These are phyloP conservation scores for Pseudoatta argentina DNA, from an alignment of 1,140 invertebrate genomes.

Conservation along the genomic window DNA sequence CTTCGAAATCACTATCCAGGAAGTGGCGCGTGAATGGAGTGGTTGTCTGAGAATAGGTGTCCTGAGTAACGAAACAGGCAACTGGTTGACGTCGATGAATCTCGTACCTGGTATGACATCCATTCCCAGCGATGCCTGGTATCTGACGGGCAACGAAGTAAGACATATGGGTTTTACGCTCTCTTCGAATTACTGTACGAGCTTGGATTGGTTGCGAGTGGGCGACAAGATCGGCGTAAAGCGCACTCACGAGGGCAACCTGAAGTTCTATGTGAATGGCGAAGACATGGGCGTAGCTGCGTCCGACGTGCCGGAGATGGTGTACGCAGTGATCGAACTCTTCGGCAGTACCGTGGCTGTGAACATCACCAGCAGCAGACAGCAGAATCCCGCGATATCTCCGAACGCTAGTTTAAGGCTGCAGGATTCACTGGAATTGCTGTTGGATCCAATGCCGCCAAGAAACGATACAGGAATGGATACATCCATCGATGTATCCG, in stretches of 20 bases:
- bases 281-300: constrained; percentile 95
- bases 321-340: constrained; percentile 92
- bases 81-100: constrained; percentile 89
- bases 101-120: constrained; percentile 88
- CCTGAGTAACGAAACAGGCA: constrained; percentile 80
- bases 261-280: constrained; percentile 91
- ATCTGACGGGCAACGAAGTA: constrained; percentile 90
- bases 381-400: constrained; percentile 85
- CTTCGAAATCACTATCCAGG: constrained; percentile 90
- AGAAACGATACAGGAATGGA: constrained; percentile 84
- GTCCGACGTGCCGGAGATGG: constrained; percentile 91
- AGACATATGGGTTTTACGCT: constrained; percentile 88
- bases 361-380: constrained; percentile 88
- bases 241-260: constrained; percentile 87
- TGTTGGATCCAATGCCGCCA: constrained; percentile 87
- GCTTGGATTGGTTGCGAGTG: constrained; percentile 92
- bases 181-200: constrained; percentile 90
- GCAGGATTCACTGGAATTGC: constrained; percentile 89
- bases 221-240: constrained; percentile 91
- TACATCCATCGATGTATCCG: constrained; percentile 83
- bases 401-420: constrained; percentile 88
- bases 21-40: constrained; percentile 89
- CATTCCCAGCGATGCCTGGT: constrained; percentile 89
- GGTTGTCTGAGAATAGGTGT: constrained; percentile 93
- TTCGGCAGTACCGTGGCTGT: constrained; percentile 90